Base-by-base conservation (phyloP, 2,113 vertebrate genomes). In the Hyaena hyaena region DNA sequence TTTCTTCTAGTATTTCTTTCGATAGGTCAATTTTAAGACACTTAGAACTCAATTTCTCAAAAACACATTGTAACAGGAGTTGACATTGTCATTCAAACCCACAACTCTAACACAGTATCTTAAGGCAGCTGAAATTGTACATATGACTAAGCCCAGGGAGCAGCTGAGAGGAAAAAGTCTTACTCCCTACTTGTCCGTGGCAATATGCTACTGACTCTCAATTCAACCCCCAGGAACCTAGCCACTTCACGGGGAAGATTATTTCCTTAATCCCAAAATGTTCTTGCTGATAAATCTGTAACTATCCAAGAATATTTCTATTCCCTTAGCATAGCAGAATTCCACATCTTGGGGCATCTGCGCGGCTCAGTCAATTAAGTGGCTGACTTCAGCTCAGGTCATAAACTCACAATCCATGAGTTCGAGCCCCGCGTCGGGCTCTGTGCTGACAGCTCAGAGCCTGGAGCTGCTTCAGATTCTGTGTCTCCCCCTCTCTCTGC, bases 1-100 rank as follows among this genome's bases (percentile, higher is more conserved):
- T 98, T 82, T 93, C n/a, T 93, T 88, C 55, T 74, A 87, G 16
- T 63, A 77, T 82, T 79, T 94, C 15, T 66, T 53, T 81, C 45
- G 5, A 7, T 58, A 85, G 24, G 35, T 90, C 16, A 95, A 43
- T 93, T 91, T 92, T 88, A 81, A 61, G 35, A 94, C 23, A 81
- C 1, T 90, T 33, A 83, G 28, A 97, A 65, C 8, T 89, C 45
- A 87, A 23, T 68, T 94, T 87, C 48, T 73, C n/a, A 92, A 90
- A 66, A 68, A 61, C 15, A 93, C 24, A 94, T 48, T 69, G 19
- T 65, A 84, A 76, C 45, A 48, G 15, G 39, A 95, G 43, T 6
- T 81, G 16, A 58, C 23, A 3, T 80, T 74, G 93, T 90, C 21
- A 43, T 39, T 97, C 73, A 95, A 90, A 86, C 43, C 2, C 21